These are phyloP conservation scores for Dendroctonus valens DNA, from an alignment of 1,140 invertebrate genomes.

Conservation along the genomic window DNA sequence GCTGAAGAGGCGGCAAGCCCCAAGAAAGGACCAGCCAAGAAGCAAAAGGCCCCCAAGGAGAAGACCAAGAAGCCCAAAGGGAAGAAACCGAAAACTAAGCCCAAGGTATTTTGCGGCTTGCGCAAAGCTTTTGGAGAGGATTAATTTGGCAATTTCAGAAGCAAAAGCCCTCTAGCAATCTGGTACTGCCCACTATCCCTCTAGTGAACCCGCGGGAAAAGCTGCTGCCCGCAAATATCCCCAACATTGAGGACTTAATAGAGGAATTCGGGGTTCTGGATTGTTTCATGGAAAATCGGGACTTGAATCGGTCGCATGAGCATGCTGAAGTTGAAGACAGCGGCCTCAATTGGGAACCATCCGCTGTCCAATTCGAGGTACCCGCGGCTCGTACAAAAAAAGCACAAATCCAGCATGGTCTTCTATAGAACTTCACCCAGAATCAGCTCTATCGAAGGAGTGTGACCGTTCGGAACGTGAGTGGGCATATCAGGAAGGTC, in stretches of 20 bases:
- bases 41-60: conserved; percentile 12
- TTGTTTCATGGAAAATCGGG: conserved; percentile 20
- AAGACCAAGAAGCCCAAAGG: not conserved
- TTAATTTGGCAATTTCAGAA: not conserved
- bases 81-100: not conserved
- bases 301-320: conserved; percentile 1
- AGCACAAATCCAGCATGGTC: no score
- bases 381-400: no score
- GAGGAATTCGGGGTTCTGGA: conserved; percentile 32
- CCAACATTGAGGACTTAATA: conserved; percentile 18
- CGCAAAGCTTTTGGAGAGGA: not conserved
- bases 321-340: no score
- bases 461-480: conserved; percentile 20
- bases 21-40: conserved; percentile 13
- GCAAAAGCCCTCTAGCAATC: conserved; percentile 6
- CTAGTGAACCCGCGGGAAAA: conserved; percentile 23
- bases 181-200: conserved; percentile 15
- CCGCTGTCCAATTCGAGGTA: not conserved
- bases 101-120: not conserved
- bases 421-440: conserved; percentile 15
- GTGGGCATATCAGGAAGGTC: conserved; percentile 15
- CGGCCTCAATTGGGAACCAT: no score
- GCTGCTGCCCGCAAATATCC: conserved; percentile 16
- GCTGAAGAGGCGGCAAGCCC: conserved; percentile 3
- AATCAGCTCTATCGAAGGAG: conserved; percentile 21